Evolutionary conservation across 2,888 invertebrate species (phyloP).

Genomic region (Cosmia trapezina): DNA sequence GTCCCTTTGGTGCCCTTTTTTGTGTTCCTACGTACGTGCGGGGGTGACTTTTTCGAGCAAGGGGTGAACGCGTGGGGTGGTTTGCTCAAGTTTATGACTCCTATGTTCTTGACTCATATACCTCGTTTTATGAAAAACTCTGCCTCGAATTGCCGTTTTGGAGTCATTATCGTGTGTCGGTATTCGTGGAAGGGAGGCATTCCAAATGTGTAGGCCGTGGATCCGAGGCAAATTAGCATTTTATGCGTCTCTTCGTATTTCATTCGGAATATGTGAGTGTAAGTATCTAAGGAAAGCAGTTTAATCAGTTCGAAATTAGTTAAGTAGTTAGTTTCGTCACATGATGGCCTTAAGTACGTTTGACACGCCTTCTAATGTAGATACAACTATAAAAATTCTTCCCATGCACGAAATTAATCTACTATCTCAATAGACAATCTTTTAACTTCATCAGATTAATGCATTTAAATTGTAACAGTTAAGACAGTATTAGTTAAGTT

Average conservation of each 20-base stretch:
- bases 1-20: constrained; percentile 89
- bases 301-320: constrained; percentile 68
- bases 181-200: constrained; percentile 73
- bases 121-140: constrained; percentile 88
- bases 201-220: constrained; percentile 68
- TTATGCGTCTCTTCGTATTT: constrained; percentile 68
- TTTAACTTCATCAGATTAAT: constrained; percentile 61
- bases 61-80: constrained; percentile 88
- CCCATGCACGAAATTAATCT: constrained; percentile 65
- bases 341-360: constrained; percentile 65
- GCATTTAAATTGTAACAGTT: constrained; percentile 65
- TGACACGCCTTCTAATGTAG: constrained; percentile 63
- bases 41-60: constrained; percentile 90
- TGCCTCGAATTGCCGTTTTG: constrained; percentile 83
- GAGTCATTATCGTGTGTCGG: constrained; percentile 81
- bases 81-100: constrained; percentile 85
- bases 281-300: constrained; percentile 64
- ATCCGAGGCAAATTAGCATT: constrained; percentile 74
- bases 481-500: constrained; percentile 48
- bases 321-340: constrained; percentile 65
- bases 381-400: constrained; percentile 66
- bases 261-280: constrained; percentile 63
- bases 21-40: constrained; percentile 88
- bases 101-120: constrained; percentile 89
- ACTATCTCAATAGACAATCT: constrained; percentile 62